Percentiles rank a stretch among this genome's conserved stretches.
phyloP scores from a whole-genome alignment of 2,797 vertebrate genomes.

The Champsocephalus gunnari region DNA sequence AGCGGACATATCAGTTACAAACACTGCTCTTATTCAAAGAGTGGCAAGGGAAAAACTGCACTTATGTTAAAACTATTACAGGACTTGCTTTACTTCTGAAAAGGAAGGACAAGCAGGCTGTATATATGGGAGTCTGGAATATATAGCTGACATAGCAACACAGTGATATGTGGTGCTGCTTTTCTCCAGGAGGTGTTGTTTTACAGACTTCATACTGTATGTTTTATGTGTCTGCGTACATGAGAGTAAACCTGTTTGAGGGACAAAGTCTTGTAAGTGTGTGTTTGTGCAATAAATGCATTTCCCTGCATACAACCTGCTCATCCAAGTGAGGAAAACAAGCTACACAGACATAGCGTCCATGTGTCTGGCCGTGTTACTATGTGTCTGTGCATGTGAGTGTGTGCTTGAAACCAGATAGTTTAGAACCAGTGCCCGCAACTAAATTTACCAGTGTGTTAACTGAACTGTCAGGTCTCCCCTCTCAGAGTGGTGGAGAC shows the following conservation, averaged over 20 bases:
- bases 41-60: slow-evolving; percentile 37
- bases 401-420: slow-evolving; percentile 78
- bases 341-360: slow-evolving; percentile 51
- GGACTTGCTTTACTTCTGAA: slow-evolving; percentile 25
- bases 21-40: slow-evolving; percentile 21
- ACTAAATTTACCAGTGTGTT: slow-evolving; percentile 86
- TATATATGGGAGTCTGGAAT: slow-evolving; percentile 27
- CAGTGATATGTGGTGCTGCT: slow-evolving; percentile 42
- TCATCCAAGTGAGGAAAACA: slow-evolving; percentile 55
- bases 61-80: slow-evolving; percentile 40
- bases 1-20: slow-evolving; percentile 42
- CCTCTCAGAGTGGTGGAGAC: slow-evolving; percentile 73
- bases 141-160: slow-evolving; percentile 43
- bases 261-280: slow-evolving; percentile 21
- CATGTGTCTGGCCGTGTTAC: slow-evolving; percentile 58
- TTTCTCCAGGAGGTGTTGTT: slow-evolving; percentile 56
- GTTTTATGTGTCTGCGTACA: slow-evolving; percentile 38
- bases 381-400: slow-evolving; percentile 46
- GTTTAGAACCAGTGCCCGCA: slow-evolving; percentile 65
- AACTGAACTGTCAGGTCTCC: slow-evolving; percentile 79
- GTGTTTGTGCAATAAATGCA: slow-evolving; percentile 38
- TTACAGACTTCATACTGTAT: slow-evolving; percentile 45
- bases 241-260: slow-evolving; percentile 19
- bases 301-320: slow-evolving; percentile 45
- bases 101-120: slow-evolving; percentile 18